Evolutionary conservation across 1,140 invertebrate species (phyloP).

Genomic region (Bombus soroeensis): DNA sequence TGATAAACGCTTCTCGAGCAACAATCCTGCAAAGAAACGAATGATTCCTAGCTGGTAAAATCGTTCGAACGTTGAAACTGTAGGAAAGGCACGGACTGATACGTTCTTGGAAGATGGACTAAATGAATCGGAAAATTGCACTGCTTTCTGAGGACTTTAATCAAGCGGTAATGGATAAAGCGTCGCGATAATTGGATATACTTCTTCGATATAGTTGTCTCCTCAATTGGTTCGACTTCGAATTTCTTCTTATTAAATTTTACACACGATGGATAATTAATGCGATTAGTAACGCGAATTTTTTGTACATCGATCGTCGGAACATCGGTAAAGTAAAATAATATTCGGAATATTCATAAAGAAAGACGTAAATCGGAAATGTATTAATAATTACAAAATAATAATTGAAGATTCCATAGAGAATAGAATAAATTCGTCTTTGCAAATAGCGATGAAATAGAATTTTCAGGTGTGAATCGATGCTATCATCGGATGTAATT

Average conservation of each 20-base stretch:
- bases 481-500: neutral
- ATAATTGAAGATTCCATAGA: neutral
- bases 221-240: too few species aligned
- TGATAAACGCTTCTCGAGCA: neutral
- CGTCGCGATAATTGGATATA: neutral
- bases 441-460: neutral
- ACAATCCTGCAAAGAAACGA: neutral
- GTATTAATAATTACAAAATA: neutral
- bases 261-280: neutral
- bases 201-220: too few species aligned
- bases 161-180: neutral
- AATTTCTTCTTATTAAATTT: too few species aligned
- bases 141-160: neutral
- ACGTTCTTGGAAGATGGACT: too few species aligned
- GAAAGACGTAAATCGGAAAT: neutral
- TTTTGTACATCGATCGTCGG: too few species aligned
- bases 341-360: neutral
- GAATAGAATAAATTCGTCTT: neutral
- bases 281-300: neutral
- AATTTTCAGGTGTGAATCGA: neutral
- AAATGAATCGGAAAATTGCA: too few species aligned
- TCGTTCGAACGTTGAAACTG: neutral
- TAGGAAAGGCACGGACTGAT: neutral
- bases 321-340: too few species aligned
- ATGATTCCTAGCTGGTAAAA: neutral